Percentiles rank a stretch among this genome's conserved stretches.
Conservation (phyloP, 2,888 invertebrate species). For the Cheilosia urbana region DNA sequence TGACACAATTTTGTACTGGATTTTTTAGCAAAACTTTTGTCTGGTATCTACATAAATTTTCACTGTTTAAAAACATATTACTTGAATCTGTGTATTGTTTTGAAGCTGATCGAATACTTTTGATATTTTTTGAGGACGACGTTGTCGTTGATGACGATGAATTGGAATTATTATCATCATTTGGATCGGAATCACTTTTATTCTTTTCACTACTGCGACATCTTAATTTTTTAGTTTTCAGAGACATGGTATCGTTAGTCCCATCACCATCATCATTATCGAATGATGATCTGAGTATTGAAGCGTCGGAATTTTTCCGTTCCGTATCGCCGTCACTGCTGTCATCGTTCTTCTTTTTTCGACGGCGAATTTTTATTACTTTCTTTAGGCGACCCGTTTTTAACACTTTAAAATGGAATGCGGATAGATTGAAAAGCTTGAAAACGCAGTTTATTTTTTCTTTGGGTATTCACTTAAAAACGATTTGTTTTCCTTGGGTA, state of each 20-base stretch:
- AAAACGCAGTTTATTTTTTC: background rate
- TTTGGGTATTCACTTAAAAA: constrained; percentile 1
- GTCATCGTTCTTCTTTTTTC: constrained; percentile 78
- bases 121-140: constrained; percentile 76
- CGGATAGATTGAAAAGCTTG: background rate
- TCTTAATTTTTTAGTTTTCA: constrained; percentile 43
- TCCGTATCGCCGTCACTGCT: constrained; percentile 77
- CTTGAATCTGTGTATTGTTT: constrained; percentile 83
- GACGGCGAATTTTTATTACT: constrained; percentile 79
- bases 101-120: constrained; percentile 77
- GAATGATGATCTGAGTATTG: constrained; percentile 56
- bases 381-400: constrained; percentile 79
- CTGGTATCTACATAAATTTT: constrained; percentile 11
- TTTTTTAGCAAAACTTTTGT: constrained; percentile 12
- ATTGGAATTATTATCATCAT: constrained; percentile 44
- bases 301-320: constrained; percentile 76
- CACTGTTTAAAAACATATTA: constrained; percentile 75
- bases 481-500: background rate
- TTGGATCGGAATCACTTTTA: constrained; percentile 58
- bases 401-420: constrained; percentile 38
- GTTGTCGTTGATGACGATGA: constrained; percentile 72
- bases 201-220: constrained; percentile 51
- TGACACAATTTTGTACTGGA: background rate
- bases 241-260: constrained; percentile 33
- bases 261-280: constrained; percentile 59